These are phyloP conservation scores for Acropternis orthonyx DNA, from an alignment of 2,797 vertebrate species.

Conservation along the genomic window DNA sequence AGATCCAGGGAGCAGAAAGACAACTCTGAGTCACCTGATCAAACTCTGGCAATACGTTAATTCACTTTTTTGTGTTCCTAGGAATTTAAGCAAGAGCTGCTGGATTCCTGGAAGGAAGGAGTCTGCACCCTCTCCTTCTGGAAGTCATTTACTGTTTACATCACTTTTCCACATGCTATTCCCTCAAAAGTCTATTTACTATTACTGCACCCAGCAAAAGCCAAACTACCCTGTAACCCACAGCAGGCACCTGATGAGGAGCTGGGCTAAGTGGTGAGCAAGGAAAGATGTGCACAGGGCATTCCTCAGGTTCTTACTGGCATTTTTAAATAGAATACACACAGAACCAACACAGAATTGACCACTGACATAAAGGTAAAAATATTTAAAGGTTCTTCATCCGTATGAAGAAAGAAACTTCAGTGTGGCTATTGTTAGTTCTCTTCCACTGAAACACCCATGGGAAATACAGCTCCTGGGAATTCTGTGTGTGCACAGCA, in stretches of 20 bases:
- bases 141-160: neutral
- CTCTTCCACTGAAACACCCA: neutral
- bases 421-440: neutral
- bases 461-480: rapidly evolving
- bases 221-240: neutral
- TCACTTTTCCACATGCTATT: neutral
- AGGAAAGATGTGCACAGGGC: neutral
- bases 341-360: neutral
- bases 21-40: neutral
- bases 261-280: no score
- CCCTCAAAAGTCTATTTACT: neutral
- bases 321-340: neutral
- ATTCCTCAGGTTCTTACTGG: rapidly evolving
- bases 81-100: neutral
- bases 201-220: neutral
- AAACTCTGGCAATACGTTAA: neutral
- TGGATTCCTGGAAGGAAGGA: neutral
- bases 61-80: neutral
- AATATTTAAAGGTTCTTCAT: neutral
- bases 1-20: no score
- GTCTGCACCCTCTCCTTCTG: neutral
- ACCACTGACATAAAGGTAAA: rapidly evolving
- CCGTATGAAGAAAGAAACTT: neutral
- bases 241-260: neutral
- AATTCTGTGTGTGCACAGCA: neutral